Conservation (phyloP, 2,888 invertebrate species). For the Choreutis nemorana region DNA sequence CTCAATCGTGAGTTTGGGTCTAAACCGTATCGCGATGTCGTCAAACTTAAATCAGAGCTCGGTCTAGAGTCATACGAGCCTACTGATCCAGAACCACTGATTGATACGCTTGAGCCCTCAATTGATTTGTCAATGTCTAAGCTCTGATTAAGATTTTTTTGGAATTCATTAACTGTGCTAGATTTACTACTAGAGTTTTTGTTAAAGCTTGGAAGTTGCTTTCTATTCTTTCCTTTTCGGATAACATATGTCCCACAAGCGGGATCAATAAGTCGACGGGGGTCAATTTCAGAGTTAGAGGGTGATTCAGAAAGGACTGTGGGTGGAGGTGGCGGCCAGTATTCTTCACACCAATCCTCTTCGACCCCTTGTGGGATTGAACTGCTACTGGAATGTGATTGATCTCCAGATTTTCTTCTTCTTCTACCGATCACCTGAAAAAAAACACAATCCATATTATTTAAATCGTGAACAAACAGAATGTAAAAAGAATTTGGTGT, state of each 20-base stretch:
- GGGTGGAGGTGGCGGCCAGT: slow-evolving; percentile 79
- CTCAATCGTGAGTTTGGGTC: slow-evolving; percentile 64
- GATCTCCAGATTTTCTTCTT: slow-evolving; percentile 64
- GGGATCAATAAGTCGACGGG: slow-evolving; percentile 36
- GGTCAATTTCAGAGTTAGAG: slow-evolving; percentile 64
- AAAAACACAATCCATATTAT: too few species aligned
- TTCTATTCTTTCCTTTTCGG: slow-evolving; percentile 75
- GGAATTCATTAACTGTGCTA: slow-evolving; percentile 37
- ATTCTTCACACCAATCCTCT: slow-evolving; percentile 69
- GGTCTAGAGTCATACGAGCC: slow-evolving; percentile 69
- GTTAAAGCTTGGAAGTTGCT: slow-evolving; percentile 68
- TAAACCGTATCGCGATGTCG: slow-evolving; percentile 65
- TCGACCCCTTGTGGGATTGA: slow-evolving; percentile 74
- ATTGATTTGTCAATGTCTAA: slow-evolving; percentile 54
- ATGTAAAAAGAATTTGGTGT: too few species aligned
- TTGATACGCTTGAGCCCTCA: slow-evolving; percentile 57
- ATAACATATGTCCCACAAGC: slow-evolving; percentile 82
- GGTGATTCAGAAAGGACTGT: slow-evolving; percentile 73
- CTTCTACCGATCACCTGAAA: slow-evolving; percentile 66
- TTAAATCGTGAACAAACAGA: too few species aligned
- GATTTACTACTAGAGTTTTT: slow-evolving; percentile 58
- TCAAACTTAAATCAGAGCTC: slow-evolving; percentile 70
- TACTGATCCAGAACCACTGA: slow-evolving; percentile 60
- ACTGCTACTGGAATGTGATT: slow-evolving; percentile 73
- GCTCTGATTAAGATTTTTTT: slow-evolving; percentile 52